Conservation (phyloP, 2,888 invertebrate species). For the Geophilus truncorum region DNA sequence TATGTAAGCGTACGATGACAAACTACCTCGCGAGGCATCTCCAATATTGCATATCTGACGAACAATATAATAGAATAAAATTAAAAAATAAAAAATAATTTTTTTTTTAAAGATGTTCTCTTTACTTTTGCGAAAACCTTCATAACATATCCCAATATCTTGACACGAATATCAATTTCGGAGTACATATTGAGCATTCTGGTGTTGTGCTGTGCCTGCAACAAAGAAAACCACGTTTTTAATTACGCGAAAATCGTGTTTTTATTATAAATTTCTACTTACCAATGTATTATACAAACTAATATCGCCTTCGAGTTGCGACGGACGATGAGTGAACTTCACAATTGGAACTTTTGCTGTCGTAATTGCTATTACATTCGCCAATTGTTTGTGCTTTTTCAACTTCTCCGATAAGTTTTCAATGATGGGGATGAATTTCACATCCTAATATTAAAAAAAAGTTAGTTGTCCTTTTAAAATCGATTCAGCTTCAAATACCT, state of each 20-base stretch:
- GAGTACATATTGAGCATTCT: slow-evolving; percentile 53
- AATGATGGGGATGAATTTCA: slow-evolving; percentile 44
- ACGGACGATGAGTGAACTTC: slow-evolving; percentile 52
- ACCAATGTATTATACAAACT: slow-evolving; percentile 57
- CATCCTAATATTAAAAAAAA: slow-evolving; percentile 44
- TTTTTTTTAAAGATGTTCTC: too few species aligned
- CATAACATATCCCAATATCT: slow-evolving; percentile 53
- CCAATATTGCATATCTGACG: slow-evolving; percentile 52
- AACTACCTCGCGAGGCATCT: slow-evolving; percentile 58
- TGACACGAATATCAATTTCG: slow-evolving; percentile 53
- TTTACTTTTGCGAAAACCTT: slow-evolving; percentile 56
- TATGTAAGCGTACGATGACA: slow-evolving; percentile 59
- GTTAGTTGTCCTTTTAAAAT: too few species aligned
- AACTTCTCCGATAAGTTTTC: slow-evolving; percentile 48
- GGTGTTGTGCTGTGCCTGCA: slow-evolving; percentile 57
- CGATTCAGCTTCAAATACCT: slow-evolving; percentile 43
- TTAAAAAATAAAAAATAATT: too few species aligned
- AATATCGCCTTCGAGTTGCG: slow-evolving; percentile 56
- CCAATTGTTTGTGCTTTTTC: slow-evolving; percentile 45
- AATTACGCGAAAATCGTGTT: background rate
- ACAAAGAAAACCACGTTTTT: too few species aligned
- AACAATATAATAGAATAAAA: background rate
- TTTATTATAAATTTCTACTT: slow-evolving; percentile 35
- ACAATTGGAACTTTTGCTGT: slow-evolving; percentile 60
- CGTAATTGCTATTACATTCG: slow-evolving; percentile 52